Conservation (phyloP, 2,797 vertebrate genomes). For the Sebastiscus tertius region DNA sequence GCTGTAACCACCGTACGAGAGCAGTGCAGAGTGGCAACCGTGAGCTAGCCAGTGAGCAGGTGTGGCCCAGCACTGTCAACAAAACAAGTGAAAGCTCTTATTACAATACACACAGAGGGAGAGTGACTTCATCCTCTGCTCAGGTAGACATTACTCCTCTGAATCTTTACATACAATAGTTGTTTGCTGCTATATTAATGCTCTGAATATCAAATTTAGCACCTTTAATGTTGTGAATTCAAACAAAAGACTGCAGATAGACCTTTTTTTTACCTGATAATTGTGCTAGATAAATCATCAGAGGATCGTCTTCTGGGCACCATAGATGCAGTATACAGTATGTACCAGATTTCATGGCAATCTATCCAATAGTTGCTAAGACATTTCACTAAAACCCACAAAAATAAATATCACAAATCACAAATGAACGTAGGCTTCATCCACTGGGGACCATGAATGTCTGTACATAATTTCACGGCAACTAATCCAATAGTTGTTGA, state of each 20-base stretch:
- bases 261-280: not conserved
- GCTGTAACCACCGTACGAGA: fast-evolving
- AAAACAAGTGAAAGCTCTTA: fast-evolving
- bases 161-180: fast-evolving
- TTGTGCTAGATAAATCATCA: not conserved
- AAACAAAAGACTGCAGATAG: not conserved
- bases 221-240: too few relatives aligned
- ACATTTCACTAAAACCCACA: not conserved
- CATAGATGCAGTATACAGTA: not conserved
- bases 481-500: not conserved
- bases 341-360: fast-evolving
- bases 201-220: fast-evolving
- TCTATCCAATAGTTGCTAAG: fast-evolving
- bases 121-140: too few relatives aligned
- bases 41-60: too few relatives aligned
- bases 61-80: fast-evolving
- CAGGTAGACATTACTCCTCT: too few relatives aligned
- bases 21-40: fast-evolving
- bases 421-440: fast-evolving
- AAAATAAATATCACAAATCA: not conserved
- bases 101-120: too few relatives aligned
- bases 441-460: not conserved
- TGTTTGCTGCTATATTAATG: too few relatives aligned
- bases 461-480: fast-evolving
- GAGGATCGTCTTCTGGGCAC: not conserved